phyloP scores from a whole-genome alignment of 2,113 vertebrate species.

The Phyllopteryx taeniolatus region DNA sequence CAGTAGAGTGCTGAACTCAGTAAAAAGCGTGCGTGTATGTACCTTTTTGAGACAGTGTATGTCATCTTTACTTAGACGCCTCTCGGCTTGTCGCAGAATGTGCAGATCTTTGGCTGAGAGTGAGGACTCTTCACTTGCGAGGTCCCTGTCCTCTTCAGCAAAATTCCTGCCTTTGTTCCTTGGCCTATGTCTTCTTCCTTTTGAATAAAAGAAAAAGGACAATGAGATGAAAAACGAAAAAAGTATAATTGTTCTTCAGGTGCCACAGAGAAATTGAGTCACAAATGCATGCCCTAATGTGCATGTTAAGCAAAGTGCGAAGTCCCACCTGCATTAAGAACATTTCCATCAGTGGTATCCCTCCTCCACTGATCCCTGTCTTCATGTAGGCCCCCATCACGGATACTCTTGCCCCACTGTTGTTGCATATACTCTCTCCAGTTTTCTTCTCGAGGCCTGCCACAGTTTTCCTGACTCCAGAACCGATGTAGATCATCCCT shows the following conservation, averaged over 20 bases:
- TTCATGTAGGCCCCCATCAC: slow-evolving; percentile 67
- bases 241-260: too few relatives aligned
- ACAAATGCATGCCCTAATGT: not conserved
- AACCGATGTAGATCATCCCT: slow-evolving; percentile 78
- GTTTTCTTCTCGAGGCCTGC: slow-evolving; percentile 63
- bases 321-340: slow-evolving; percentile 50
- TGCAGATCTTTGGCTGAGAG: slow-evolving; percentile 77
- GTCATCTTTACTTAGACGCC: slow-evolving; percentile 76
- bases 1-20: not conserved
- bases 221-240: not conserved
- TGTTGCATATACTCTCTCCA: slow-evolving; percentile 75
- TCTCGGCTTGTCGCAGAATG: slow-evolving; percentile 79
- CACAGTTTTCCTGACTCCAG: slow-evolving; percentile 66
- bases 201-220: not conserved
- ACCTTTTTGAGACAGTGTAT: slow-evolving; percentile 84
- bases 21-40: slow-evolving; percentile 5
- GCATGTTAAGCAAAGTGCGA: slow-evolving; percentile 27
- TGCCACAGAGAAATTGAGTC: not conserved
- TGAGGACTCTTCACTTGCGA: slow-evolving; percentile 75
- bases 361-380: slow-evolving; percentile 46
- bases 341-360: slow-evolving; percentile 47
- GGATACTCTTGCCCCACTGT: slow-evolving; percentile 66
- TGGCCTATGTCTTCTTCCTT: slow-evolving; percentile 72
- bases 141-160: slow-evolving; percentile 70
- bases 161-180: slow-evolving; percentile 73